Percentiles rank a stretch among this genome's conserved stretches.
Evolutionary conservation across 1,140 invertebrate species (phyloP).

Genomic region (Drosophila carrolli): DNA sequence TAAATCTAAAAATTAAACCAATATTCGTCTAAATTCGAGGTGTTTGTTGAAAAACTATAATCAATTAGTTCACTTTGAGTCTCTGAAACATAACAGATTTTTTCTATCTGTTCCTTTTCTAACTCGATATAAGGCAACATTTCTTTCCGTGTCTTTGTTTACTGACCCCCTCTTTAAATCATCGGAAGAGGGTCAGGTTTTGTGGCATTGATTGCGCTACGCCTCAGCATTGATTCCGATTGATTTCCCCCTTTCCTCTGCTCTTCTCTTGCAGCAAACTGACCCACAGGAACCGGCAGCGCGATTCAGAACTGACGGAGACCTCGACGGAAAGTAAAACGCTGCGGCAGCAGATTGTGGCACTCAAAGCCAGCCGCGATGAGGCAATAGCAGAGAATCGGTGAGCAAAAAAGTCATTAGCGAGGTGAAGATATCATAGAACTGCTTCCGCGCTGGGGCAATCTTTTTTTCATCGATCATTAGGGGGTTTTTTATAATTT

Average conservation of each 20-base stretch:
- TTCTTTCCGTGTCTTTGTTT: constrained; percentile 8
- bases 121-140: not conserved
- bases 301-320: constrained; percentile 70
- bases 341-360: constrained; percentile 74
- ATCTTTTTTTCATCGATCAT: constrained; percentile 32
- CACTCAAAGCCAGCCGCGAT: constrained; percentile 76
- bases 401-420: constrained; percentile 64
- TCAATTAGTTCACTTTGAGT: no score
- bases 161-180: constrained; percentile 28
- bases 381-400: constrained; percentile 81
- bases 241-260: constrained; percentile 14
- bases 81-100: no score
- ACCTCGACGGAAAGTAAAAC: constrained; percentile 78
- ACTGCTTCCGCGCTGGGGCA: constrained; percentile 43
- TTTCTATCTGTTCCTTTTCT: not conserved
- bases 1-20: no score
- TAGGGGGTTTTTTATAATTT: constrained; percentile 41
- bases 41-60: no score
- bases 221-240: constrained; percentile 24
- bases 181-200: constrained; percentile 45
- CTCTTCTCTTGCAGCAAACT: constrained; percentile 58
- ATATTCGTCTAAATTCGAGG: no score
- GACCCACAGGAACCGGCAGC: constrained; percentile 68
- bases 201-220: constrained; percentile 27
- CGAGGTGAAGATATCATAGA: constrained; percentile 43